phyloP scores from a whole-genome alignment of 2,113 vertebrate genomes.

The Gymnorhina tibicen region DNA sequence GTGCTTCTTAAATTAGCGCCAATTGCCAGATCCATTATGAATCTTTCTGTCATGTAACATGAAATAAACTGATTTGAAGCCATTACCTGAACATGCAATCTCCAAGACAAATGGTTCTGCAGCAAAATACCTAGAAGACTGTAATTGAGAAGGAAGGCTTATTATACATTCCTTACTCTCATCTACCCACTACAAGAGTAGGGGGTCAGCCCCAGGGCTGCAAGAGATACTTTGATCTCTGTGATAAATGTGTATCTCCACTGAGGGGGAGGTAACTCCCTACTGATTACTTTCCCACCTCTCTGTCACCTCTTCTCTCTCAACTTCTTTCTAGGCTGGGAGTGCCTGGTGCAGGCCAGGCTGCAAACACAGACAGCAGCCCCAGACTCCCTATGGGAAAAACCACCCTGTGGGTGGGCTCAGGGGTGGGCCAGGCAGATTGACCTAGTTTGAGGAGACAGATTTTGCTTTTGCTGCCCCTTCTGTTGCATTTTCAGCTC shows the following conservation, averaged over 20 bases:
- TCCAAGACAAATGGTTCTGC: background rate
- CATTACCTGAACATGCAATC: background rate
- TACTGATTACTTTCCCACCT: background rate
- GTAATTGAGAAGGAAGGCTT: background rate
- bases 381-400: background rate
- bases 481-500: background rate
- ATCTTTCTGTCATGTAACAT: background rate
- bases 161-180: background rate
- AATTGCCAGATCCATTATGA: background rate
- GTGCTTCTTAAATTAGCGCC: background rate
- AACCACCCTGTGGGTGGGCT: background rate
- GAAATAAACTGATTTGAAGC: background rate
- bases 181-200: background rate
- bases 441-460: background rate
- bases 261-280: background rate
- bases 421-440: background rate
- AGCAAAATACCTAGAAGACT: background rate
- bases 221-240: background rate
- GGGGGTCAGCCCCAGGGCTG: background rate
- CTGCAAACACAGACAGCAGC: background rate
- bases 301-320: background rate
- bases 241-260: background rate
- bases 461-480: background rate
- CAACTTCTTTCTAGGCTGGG: background rate
- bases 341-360: rapidly evolving